Evolutionary conservation across 1,140 invertebrate species (phyloP), one percentile per base, ranked within the genome.

Genomic region (Drosophila pachea): DNA sequence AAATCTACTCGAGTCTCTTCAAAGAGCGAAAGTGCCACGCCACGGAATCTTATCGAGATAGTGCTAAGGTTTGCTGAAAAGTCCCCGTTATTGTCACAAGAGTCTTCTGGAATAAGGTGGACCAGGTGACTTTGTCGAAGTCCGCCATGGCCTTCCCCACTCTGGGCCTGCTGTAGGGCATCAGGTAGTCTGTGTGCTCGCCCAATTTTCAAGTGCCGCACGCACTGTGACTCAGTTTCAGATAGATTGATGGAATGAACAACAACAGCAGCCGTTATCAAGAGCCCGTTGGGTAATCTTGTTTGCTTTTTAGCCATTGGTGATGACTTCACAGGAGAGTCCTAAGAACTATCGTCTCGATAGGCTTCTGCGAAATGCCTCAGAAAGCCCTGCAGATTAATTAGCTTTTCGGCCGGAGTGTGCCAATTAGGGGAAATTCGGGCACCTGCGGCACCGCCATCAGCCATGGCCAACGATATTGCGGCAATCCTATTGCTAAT

Each of bases 271-370:
- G 22, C 2, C 29, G 29, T 54, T 71, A 71, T 71, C 68, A 29
- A 7, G 38, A 1, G 67, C 4, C 38, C 33, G 49, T 65, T 65
- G 52, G 12, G 22, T 40, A 72, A 76, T 59, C 55, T 49, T 32
- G 54, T 73, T 65, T 60, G 59, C 40, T 31, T 55, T 58, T 59
- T 42, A 33, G 45, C 12, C 54, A 38, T 11, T 65, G 43, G 35
- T 52, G 50, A 43, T 52, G 58, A 43, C 45, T 83, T 83, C 79
- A 22, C 65, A 67, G 76, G 72, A 76, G 84, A 83, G 56, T 69
- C 76, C 72, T 43, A 61, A 31, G 14, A 6, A 38, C n/a, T 38
- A 4, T 8, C 12, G 45, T 14, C 29, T 14, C 40, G 78, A 83
- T 84, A 78, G 68, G 53, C 54, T 84, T 83, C 79, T 62, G 32